phyloP scores from a whole-genome alignment of 2,797 vertebrate species.

The Sarcophilus harrisii region DNA sequence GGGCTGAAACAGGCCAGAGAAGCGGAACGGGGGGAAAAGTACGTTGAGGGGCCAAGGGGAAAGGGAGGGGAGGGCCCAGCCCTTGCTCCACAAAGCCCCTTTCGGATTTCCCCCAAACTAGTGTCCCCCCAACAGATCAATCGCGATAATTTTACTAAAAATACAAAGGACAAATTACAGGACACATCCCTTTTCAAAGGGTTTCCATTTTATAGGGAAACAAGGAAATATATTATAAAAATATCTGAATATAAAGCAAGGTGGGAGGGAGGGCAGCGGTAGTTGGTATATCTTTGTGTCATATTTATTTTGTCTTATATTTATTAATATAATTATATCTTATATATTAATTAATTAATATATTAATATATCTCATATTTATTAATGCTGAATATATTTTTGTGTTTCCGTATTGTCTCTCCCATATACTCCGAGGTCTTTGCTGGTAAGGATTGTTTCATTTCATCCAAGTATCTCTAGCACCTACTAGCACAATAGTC shows the following conservation, averaged over 20 bases:
- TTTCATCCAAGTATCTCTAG: not conserved
- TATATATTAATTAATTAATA: too few relatives aligned
- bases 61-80: not conserved
- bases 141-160: too few relatives aligned
- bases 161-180: not conserved
- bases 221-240: not conserved
- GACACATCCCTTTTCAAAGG: too few relatives aligned
- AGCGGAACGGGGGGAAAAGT: too few relatives aligned
- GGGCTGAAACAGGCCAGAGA: not conserved
- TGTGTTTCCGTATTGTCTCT: not conserved
- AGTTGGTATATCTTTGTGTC: too few relatives aligned
- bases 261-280: too few relatives aligned
- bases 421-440: not conserved
- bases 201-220: not conserved
- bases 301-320: too few relatives aligned
- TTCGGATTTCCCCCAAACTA: not conserved
- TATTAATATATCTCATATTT: too few relatives aligned
- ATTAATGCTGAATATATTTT: not conserved
- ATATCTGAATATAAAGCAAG: not conserved
- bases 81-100: rapidly evolving
- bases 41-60: not conserved
- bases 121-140: not conserved
- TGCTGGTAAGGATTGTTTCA: not conserved
- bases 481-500: not conserved
- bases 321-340: too few relatives aligned